Evolutionary conservation across 2,888 invertebrate genomes (phyloP), one percentile per base, ranked within the genome.

Genomic region (Caenorhabditis parvicauda): DNA sequence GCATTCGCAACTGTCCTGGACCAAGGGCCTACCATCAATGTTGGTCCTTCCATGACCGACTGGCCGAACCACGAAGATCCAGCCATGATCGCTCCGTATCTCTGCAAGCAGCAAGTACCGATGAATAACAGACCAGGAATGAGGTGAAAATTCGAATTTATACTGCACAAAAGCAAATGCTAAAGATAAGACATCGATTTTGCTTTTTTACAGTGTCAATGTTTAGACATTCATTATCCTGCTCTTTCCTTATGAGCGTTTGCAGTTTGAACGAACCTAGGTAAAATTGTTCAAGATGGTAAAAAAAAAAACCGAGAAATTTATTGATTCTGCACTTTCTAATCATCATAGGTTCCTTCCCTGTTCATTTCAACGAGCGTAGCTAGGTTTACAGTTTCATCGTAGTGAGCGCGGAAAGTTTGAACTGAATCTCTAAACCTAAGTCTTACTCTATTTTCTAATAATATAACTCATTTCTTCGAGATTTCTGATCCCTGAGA

Each of bases 11-110:
- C 79, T 6, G 79, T 79, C 2, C 64, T 79, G 5, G 79, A 79
- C 48, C 79, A 79, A 49, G 79, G 79, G 17, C 79, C 79, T n/a
- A 79, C 79, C 12, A 75, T 79, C 50, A 79, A 79, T 49, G 75
- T 80, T 17, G 79, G 79, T 9, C 76, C 77, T n/a, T 76, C 75
- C 39, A 67, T 64, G 47, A 79, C 79, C 9, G 79, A 80, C 57
- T 79, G 79, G 79, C 79, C 79, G 24, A 59, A 72, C 14, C 70
- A 71, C 38, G 76, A 79, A 47, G 79, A 79, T 61, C 79, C 79
- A 6, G 79, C 79, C 12, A 80, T 79, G 79, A 79, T 79, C 46
- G 79, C 77, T 6, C 79, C 79, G 2, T 79, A 79, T 58, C 66
- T 79, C n/a, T 79, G 79, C 55, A 79, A 79, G 45, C 79, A 79